Base-by-base conservation (phyloP, 2,113 vertebrate species). In the Mus pahari region DNA sequence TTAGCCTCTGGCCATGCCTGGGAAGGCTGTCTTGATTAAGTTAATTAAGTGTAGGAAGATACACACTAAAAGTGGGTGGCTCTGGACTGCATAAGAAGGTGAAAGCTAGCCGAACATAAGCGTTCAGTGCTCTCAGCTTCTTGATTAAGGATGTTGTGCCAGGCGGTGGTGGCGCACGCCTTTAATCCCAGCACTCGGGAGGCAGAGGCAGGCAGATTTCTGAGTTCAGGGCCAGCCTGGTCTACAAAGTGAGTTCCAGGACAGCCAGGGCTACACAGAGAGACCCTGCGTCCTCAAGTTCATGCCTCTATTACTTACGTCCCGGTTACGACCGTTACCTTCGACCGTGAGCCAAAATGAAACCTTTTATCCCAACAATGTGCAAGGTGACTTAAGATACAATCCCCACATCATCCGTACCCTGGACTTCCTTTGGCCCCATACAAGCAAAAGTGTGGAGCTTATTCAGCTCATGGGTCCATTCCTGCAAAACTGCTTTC, bases 361-460 rank as follows among this genome's bases (percentile, higher is more conserved):
- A 86, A 42, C 13, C 60, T 33, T 10, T 86, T 68, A 86, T 66
- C 62, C 42, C 28, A 50, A 36, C 10, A 36, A 50, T 33, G 5
- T 48, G 10, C 19, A 48, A 22, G 17, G 42, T 86, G 28, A 83
- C 55, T 28, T 28, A 62, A 62, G 58, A 42, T n/a, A 10, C 3
- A 16, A 36, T 31, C 50, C 33, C 14, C 2, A 33, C 17, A 33
- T 68, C 66, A 26, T 8, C 45, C 39, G 3, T 55, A 7, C 17
- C n/a, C 2, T 48, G 17, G 19, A 1, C 4, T 48, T 45, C 50
- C 20, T 22, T 45, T 39, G 66, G n/a, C 7, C 45, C 11, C 17
- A 2, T 0, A 7, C 1, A 50, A 39, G 39, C 33, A 14, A 24
- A 45, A 66, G 7, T 1, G 3, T 66, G 5, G 58, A 3, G 36